A percentile compares a stretch with the other conserved stretches of the same genome.
Evolutionary conservation across 2,888 invertebrate species (phyloP).

Genomic region (Diaperis boleti): DNA sequence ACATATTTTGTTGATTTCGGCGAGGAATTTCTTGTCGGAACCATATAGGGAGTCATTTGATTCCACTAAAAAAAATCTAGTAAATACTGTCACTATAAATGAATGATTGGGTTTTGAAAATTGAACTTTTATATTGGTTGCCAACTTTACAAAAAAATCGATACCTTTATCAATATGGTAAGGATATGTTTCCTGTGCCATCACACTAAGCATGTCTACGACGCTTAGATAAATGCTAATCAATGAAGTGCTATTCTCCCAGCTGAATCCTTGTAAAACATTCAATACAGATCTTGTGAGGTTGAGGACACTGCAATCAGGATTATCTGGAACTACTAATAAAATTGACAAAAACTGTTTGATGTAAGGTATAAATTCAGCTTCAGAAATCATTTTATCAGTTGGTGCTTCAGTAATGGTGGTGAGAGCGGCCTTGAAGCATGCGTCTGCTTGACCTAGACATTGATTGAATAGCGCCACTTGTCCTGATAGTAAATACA

Average conservation of each 20-base stretch:
- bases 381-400: constrained; percentile 81
- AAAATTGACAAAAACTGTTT: constrained; percentile 86
- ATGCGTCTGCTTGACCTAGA: constrained; percentile 94
- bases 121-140: too few relatives aligned
- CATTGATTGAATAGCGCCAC: constrained; percentile 91
- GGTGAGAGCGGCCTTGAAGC: constrained; percentile 89
- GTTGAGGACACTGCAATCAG: constrained; percentile 88
- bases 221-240: constrained; percentile 80
- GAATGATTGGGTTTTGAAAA: too few relatives aligned
- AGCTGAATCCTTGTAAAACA: constrained; percentile 80
- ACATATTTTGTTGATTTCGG: constrained; percentile 82
- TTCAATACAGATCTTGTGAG: constrained; percentile 85
- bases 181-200: constrained; percentile 85
- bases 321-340: constrained; percentile 89
- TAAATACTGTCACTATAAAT: too few relatives aligned
- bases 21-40: constrained; percentile 86
- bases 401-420: constrained; percentile 83
- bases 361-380: constrained; percentile 77
- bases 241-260: constrained; percentile 77
- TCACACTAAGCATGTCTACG: constrained; percentile 82
- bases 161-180: constrained; percentile 88
- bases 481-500: constrained; percentile 90
- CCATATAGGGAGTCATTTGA: constrained; percentile 95
- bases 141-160: too few relatives aligned
- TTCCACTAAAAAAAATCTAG: constrained; percentile 73